A percentile compares a stretch with the other conserved stretches of the same genome.
Evolutionary conservation across 2,888 invertebrate genomes (phyloP).

Genomic region (Spilarctia lutea): DNA sequence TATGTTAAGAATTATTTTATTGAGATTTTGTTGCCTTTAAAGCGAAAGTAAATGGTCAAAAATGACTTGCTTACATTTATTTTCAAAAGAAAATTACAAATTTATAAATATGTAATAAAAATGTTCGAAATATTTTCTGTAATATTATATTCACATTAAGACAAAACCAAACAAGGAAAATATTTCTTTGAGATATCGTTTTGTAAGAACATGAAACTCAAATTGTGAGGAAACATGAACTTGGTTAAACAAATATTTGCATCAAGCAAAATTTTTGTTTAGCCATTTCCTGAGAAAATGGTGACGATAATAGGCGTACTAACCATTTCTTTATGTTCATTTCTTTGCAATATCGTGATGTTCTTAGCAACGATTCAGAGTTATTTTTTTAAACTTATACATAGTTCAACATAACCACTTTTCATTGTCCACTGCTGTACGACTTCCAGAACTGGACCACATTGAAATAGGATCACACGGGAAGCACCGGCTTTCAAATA

Average conservation of each 20-base stretch:
- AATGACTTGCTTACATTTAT: neutral
- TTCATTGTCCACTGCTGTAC: no score
- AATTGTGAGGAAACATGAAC: constrained; percentile 9
- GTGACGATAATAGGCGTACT: constrained; percentile 17
- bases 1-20: no score
- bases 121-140: neutral
- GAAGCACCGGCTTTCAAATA: no score
- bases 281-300: constrained; percentile 28
- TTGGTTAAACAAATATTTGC: no score
- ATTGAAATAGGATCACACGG: no score
- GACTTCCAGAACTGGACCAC: no score
- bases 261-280: constrained; percentile 18
- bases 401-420: neutral
- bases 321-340: constrained; percentile 14
- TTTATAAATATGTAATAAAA: neutral
- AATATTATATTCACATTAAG: neutral
- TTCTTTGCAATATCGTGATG: constrained; percentile 8
- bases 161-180: neutral
- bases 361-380: neutral
- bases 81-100: neutral
- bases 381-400: neutral
- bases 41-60: neutral
- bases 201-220: constrained; percentile 1
- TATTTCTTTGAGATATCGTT: neutral
- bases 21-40: neutral